Percentiles rank a stretch among this genome's conserved stretches.
These are phyloP conservation scores for Chionomys nivalis DNA, from an alignment of 2,113 vertebrate species.

Conservation along the genomic window DNA sequence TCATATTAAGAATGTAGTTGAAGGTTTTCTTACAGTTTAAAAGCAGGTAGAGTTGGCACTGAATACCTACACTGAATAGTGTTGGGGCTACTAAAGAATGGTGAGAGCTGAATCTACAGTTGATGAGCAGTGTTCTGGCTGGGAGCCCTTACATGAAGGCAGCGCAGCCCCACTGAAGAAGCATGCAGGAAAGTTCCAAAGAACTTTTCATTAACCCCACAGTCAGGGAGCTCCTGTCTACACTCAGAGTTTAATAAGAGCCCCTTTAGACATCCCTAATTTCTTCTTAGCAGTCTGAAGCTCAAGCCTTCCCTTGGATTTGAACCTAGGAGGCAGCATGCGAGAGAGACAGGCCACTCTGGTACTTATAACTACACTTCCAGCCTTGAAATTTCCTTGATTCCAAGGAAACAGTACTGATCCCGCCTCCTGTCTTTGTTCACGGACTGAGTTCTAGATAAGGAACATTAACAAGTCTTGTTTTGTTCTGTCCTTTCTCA, in stretches of 20 bases:
- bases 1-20: not conserved
- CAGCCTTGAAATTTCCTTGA: not conserved
- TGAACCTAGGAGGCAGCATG: not conserved
- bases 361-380: not conserved
- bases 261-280: not conserved
- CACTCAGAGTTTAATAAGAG: not conserved
- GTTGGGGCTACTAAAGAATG: not conserved
- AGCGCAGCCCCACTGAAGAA: not conserved
- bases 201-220: not conserved
- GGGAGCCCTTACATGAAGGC: rapidly evolving
- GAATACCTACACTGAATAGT: not conserved
- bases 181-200: not conserved
- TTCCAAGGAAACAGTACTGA: not conserved
- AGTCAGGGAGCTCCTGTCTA: not conserved
- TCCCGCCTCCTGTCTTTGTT: slow-evolving; percentile 30
- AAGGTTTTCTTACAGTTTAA: not conserved
- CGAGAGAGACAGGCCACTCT: not conserved
- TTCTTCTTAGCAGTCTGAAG: not conserved
- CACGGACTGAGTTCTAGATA: slow-evolving; percentile 22
- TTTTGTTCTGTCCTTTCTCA: slow-evolving; percentile 11
- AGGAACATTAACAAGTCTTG: slow-evolving; percentile 41
- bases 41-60: too few species aligned
- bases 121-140: too few species aligned
- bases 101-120: not conserved
- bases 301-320: not conserved